A percentile compares a stretch with the other conserved stretches of the same genome.
Conservation (phyloP, 2,888 invertebrate species). For the Sesia apiformis region DNA sequence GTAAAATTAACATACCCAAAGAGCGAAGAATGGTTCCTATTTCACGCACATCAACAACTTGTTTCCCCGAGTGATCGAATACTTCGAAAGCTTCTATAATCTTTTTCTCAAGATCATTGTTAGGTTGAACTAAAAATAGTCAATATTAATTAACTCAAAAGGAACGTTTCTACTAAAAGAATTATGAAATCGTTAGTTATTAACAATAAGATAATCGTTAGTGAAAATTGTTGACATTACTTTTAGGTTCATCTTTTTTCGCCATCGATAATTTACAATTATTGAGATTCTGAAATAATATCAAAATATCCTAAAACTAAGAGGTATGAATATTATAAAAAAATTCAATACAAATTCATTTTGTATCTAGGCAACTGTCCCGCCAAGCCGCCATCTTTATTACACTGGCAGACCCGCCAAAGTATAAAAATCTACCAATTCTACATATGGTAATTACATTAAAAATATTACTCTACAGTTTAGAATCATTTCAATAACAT, state of each 20-base stretch:
- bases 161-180: neutral
- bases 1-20: slow-evolving; percentile 69
- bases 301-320: slow-evolving; percentile 3
- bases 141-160: neutral
- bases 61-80: slow-evolving; percentile 91
- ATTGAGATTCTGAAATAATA: slow-evolving; percentile 31
- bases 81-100: slow-evolving; percentile 92
- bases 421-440: too few species aligned
- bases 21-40: slow-evolving; percentile 92
- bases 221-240: slow-evolving; percentile 19
- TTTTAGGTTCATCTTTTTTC: slow-evolving; percentile 48
- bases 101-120: slow-evolving; percentile 83
- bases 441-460: too few species aligned
- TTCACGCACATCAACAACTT: slow-evolving; percentile 92
- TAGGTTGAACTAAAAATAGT: slow-evolving; percentile 59
- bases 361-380: neutral
- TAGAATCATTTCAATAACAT: too few species aligned
- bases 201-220: neutral
- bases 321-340: neutral
- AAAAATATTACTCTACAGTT: too few species aligned
- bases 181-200: neutral
- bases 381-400: too few species aligned
- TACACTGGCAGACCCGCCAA: too few species aligned
- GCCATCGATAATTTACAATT: slow-evolving; percentile 35
- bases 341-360: neutral